Base-by-base conservation (phyloP, 2,888 invertebrate species). In the Callyntrura sp. region DNA sequence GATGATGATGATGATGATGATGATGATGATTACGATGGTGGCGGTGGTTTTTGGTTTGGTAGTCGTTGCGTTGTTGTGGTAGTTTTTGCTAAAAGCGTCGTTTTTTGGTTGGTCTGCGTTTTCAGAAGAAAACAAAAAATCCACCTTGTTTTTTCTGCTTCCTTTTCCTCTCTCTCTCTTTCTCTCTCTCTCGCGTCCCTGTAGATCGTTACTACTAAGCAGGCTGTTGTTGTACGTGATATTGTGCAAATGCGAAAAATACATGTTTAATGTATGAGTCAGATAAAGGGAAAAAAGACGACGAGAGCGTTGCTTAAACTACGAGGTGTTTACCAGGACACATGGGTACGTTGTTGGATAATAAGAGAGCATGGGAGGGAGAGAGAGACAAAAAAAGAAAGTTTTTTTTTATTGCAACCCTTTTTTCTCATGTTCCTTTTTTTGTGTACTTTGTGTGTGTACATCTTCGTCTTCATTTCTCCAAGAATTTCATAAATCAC, bases 401-500 rank as follows among this genome's bases (percentile, higher is more conserved):
- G 17, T n/a, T 48, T 70, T 84, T 76, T 51, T 84, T 84, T 73
- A 76, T 85, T 85, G 45, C 76, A 48, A 62, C 60, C 79, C 86
- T 83, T 25, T 20, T 14, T 78, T 78, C 25, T 9, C 17, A n/a
- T 70, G 17, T 76, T 76, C 35, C 35, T 35, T 35, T 51, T n/a
- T 35, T 35, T 35, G 35, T 35, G 35, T 35, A 4, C 35, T 35
- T 6, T 35, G 35, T 90, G 82, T 35, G 35, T 90, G 82, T 88
- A 83, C 88, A 90, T 86, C 88, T 92, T 90, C 90, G 87, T 90
- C 91, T 92, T 92, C 89, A 90, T 91, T 91, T 91, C 83, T 85
- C 79, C 90, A 45, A 90, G 90, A 91, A 91, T 90, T 92, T 91
- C 92, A 92, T 92, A 92, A 92, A 92, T 92, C 92, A 92, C 92